These are phyloP conservation scores for Osmerus mordax DNA, from an alignment of 2,113 vertebrate species.

Conservation along the genomic window DNA sequence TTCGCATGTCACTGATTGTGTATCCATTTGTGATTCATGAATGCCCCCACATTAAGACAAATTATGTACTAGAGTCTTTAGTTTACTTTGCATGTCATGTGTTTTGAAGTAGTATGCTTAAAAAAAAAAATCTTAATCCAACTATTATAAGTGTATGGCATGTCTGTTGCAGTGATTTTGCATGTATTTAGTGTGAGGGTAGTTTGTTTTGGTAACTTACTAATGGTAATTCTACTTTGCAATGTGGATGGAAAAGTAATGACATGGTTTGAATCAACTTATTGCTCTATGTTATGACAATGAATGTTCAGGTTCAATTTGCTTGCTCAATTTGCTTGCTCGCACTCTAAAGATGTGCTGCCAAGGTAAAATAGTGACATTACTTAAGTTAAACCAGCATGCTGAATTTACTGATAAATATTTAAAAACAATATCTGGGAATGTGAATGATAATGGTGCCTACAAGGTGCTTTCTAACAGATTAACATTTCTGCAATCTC, in stretches of 20 bases:
- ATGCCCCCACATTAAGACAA: neutral
- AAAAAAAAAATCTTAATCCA: neutral
- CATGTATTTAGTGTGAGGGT: neutral
- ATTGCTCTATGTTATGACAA: conserved; percentile 4
- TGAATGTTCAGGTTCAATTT: conserved; percentile 22
- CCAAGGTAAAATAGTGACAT: neutral
- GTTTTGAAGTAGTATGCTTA: neutral
- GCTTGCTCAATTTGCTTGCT: neutral
- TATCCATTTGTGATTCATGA: conserved; percentile 6
- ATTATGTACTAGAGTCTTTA: neutral
- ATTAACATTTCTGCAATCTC: neutral
- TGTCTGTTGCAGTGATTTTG: conserved; percentile 13
- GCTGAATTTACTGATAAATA: neutral
- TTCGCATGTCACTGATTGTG: neutral
- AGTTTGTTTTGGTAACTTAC: neutral
- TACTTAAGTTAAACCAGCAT: neutral
- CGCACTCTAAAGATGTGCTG: neutral
- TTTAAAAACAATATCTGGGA: neutral
- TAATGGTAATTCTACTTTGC: neutral
- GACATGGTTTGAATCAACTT: conserved; percentile 7
- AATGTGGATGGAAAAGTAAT: conserved; percentile 3
- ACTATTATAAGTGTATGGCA: conserved; percentile 19
- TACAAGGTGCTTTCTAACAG: neutral
- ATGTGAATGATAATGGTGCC: neutral
- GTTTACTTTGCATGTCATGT: no score